Evolutionary conservation across 1,140 invertebrate genomes (phyloP).

Genomic region (Bombus haemorrhoidalis): DNA sequence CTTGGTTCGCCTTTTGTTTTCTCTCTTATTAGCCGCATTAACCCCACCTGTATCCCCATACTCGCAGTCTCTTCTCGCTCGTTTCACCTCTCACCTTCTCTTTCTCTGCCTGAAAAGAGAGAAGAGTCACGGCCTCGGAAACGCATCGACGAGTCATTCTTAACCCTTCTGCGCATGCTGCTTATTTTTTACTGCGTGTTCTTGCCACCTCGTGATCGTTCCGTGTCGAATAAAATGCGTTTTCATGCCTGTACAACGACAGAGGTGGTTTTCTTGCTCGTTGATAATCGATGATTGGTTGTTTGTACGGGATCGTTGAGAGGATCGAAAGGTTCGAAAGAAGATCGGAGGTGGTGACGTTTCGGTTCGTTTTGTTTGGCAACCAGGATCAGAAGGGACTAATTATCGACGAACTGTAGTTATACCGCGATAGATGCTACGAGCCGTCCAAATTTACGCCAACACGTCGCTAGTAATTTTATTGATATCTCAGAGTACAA

Average conservation of each 20-base stretch:
- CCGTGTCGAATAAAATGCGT: not conserved
- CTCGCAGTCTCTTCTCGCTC: constrained; percentile 48
- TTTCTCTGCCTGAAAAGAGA: not conserved
- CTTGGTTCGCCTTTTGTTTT: constrained; percentile 66
- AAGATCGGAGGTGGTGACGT: not conserved
- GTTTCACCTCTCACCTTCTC: constrained; percentile 3
- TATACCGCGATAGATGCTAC: too few relatives aligned
- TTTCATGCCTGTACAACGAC: not conserved
- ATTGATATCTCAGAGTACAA: not conserved
- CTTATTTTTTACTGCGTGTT: constrained; percentile 35
- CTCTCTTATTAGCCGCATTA: constrained; percentile 66
- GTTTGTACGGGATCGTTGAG: not conserved
- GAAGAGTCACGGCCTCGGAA: constrained; percentile 31
- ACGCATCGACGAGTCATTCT: constrained; percentile 63
- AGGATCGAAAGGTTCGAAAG: not conserved
- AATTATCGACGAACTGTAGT: too few relatives aligned
- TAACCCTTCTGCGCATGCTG: constrained; percentile 48
- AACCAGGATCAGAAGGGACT: rapidly evolving
- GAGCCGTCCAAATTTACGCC: too few relatives aligned
- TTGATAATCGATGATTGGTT: constrained; percentile 1
- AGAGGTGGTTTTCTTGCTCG: not conserved
- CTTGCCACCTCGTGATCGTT: not conserved
- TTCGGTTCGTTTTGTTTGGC: not conserved
- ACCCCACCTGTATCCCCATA: constrained; percentile 59
- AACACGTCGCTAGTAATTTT: too few relatives aligned